Conservation (phyloP, 2,888 invertebrate genomes). For the Elgonia sp. region DNA sequence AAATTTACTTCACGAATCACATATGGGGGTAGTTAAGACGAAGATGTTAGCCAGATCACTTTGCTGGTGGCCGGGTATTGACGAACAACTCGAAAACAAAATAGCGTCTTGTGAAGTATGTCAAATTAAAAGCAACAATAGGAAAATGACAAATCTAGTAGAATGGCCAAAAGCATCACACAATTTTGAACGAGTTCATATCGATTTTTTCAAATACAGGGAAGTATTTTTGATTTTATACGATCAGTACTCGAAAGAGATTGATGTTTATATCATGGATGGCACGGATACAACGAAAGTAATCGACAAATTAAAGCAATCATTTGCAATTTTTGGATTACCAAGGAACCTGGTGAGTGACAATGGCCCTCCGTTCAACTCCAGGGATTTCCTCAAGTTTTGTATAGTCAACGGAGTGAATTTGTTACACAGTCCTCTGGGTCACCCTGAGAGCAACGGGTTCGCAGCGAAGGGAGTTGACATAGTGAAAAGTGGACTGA, state of each 20-base stretch:
- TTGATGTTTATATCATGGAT: conserved; percentile 78
- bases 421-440: conserved; percentile 69
- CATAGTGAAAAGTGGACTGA: conserved; percentile 1
- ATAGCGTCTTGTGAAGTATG: not conserved
- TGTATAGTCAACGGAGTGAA: conserved; percentile 15
- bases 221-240: conserved; percentile 40
- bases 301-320: conserved; percentile 4
- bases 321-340: conserved; percentile 2
- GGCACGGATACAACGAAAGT: conserved; percentile 23
- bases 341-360: not conserved
- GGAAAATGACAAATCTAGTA: not conserved
- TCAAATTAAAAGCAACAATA: not conserved
- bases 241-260: conserved; percentile 84
- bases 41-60: not conserved
- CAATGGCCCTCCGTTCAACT: not conserved
- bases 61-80: conserved; percentile 23
- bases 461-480: conserved; percentile 73
- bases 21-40: not conserved
- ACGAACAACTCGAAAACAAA: not conserved
- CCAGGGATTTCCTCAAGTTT: not conserved
- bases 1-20: conserved; percentile 8
- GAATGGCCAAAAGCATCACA: conserved; percentile 15
- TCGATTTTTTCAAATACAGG: not conserved
- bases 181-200: not conserved
- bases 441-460: conserved; percentile 76